Evolutionary conservation across 2,888 invertebrate species (phyloP), one percentile per base, ranked within the genome.

Genomic region (Fragum fragum): DNA sequence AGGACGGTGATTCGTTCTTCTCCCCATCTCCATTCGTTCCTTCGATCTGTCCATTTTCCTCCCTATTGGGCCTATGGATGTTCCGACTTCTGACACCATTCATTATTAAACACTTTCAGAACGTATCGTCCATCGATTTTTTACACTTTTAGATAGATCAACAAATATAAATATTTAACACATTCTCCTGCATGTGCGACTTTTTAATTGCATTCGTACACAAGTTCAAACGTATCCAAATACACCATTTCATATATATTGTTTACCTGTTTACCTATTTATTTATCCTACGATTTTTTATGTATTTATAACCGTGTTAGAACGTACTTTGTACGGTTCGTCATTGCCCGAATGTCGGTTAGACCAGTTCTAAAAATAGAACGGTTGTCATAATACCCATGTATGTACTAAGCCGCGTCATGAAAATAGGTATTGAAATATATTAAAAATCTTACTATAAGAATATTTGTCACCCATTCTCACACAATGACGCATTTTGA

Each of bases 361-460:
- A 57, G 26, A 57, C 57, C 57, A 1, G 57, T n/a, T 57, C 57
- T 57, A 57, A 7, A 57, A 57, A 57, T 57, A 57, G 57, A n/a
- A 26, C 26, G 57, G 57, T 57, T 57, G 57, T 57, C 57, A 57
- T 57, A 57, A 57, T 57, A 57, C 57, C 57, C 57, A 47, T 47
- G 47, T 47, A 47, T 47, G 14, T 47, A 47, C 14, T 18, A 9
- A 9, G 47, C 47, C 47, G 47, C 47, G 47, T 14, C 47, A 47
- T 14, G 47, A 18, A 47, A 47, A 47, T n/a, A n/a, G n/a, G n/a
- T n/a, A n/a, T n/a, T n/a, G n/a, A n/a, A n/a, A n/a, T n/a, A n/a
- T n/a, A n/a, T n/a, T n/a, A n/a, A n/a, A n/a, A n/a, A n/a, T n/a
- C n/a, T n/a, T n/a, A n/a, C n/a, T n/a, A n/a, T n/a, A n/a, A n/a